Percentiles rank a stretch among this genome's conserved stretches.
Evolutionary conservation across 2,888 invertebrate genomes (phyloP).

Genomic region (Stenodera caucasica): DNA sequence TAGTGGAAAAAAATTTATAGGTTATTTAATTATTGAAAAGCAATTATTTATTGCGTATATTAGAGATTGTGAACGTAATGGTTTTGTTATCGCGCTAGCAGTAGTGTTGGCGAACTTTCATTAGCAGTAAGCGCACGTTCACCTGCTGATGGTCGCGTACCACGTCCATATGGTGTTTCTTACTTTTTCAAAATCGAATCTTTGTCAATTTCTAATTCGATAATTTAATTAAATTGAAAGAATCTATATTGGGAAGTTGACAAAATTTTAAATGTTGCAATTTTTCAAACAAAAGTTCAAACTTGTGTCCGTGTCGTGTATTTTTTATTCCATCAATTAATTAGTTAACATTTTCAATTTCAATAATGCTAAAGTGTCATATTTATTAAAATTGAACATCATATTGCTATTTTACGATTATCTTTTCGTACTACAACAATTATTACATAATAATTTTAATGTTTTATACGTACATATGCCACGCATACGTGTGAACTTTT

Average conservation of each 20-base stretch:
- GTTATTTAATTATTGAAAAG: background rate
- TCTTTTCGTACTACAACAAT: background rate
- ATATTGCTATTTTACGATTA: background rate
- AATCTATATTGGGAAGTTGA: no score
- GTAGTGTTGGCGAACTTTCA: constrained; percentile 45
- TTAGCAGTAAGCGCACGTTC: constrained; percentile 48
- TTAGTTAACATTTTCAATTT: background rate
- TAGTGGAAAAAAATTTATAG: background rate
- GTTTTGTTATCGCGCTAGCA: constrained; percentile 25
- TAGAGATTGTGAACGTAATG: constrained; percentile 25
- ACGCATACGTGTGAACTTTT: constrained; percentile 6
- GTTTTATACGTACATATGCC: constrained; percentile 7
- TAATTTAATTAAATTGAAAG: no score
- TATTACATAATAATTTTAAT: constrained; percentile 6
- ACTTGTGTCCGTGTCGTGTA: no score
- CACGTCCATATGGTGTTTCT: constrained; percentile 44
- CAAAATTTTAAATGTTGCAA: no score
- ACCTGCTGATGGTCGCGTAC: constrained; percentile 42
- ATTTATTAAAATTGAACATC: background rate
- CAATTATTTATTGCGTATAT: background rate
- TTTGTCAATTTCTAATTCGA: no score
- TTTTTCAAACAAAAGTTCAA: no score
- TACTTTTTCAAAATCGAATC: no score
- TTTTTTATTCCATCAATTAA: background rate
- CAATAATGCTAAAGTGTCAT: background rate